Evolutionary conservation across 2,797 vertebrate species (phyloP).

Genomic region (Coranthus polyacanthus): DNA sequence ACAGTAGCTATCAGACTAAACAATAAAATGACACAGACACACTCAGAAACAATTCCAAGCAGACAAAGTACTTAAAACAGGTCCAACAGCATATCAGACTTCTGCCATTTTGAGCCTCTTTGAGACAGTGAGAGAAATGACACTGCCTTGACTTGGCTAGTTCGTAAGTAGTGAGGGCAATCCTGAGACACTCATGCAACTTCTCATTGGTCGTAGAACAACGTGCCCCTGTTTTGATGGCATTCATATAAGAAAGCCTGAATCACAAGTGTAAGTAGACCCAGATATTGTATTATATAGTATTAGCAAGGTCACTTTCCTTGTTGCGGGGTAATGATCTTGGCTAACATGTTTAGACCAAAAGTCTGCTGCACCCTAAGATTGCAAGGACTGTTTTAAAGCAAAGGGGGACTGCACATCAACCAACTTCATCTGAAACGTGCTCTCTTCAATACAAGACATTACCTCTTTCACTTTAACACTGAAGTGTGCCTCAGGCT

Average conservation of each 20-base stretch:
- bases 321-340: not conserved
- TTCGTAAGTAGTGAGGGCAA: not conserved
- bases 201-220: no score
- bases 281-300: no score
- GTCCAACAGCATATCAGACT: not conserved
- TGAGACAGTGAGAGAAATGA: no score
- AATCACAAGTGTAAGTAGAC: no score
- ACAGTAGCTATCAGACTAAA: not conserved
- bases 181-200: conserved; percentile 17
- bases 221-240: no score
- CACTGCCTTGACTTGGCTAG: no score
- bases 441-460: conserved; percentile 8
- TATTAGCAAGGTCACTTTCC: conserved; percentile 14
- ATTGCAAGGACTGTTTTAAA: conserved; percentile 21
- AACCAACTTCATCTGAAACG: not conserved
- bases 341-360: conserved; percentile 3
- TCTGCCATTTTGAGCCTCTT: conserved; percentile 10
- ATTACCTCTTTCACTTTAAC: conserved; percentile 4
- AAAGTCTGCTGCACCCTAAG: not conserved
- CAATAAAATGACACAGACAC: not conserved
- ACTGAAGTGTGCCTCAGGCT: conserved; percentile 10
- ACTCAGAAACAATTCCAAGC: not conserved
- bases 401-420: not conserved
- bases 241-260: no score
- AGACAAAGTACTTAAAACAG: not conserved